Evolutionary conservation across 2,113 vertebrate genomes (phyloP).

Genomic region (Hassar affinis): DNA sequence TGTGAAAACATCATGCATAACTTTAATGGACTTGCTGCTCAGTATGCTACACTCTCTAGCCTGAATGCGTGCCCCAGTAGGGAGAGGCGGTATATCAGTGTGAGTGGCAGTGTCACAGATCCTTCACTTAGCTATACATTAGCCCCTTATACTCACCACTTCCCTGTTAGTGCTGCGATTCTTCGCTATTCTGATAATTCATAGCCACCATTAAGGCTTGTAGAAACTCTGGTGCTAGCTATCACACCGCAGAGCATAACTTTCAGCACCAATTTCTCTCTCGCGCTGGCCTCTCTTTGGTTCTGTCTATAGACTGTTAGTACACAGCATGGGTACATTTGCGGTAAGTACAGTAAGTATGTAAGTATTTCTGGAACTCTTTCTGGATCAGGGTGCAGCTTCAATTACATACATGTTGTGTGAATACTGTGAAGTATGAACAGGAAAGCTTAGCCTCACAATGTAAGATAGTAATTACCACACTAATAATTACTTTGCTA

Average conservation of each 20-base stretch:
- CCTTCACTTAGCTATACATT: conserved; percentile 47
- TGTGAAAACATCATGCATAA: conserved; percentile 51
- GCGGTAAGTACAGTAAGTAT: not conserved
- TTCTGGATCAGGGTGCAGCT: not conserved
- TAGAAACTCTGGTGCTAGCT: not conserved
- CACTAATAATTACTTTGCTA: not conserved
- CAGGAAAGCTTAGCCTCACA: not conserved
- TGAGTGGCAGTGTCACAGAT: conserved; percentile 58
- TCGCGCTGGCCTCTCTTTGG: not conserved
- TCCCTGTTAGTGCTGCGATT: conserved; percentile 47
- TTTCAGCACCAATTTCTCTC: not conserved
- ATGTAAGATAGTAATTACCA: not conserved
- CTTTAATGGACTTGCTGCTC: conserved; percentile 51
- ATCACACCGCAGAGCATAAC: not conserved
- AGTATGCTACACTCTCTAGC: conserved; percentile 31
- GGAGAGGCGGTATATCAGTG: conserved; percentile 52
- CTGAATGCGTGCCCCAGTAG: conserved; percentile 31
- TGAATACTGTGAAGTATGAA: not conserved
- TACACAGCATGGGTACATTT: not conserved
- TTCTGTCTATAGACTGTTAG: not conserved
- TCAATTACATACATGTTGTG: not conserved
- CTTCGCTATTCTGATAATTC: conserved; percentile 38
- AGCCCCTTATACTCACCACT: conserved; percentile 39
- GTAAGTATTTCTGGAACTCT: too few species aligned
- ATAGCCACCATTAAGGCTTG: conserved; percentile 4